phyloP scores from a whole-genome alignment of 2,797 vertebrate species.

The Amazona ochrocephala region DNA sequence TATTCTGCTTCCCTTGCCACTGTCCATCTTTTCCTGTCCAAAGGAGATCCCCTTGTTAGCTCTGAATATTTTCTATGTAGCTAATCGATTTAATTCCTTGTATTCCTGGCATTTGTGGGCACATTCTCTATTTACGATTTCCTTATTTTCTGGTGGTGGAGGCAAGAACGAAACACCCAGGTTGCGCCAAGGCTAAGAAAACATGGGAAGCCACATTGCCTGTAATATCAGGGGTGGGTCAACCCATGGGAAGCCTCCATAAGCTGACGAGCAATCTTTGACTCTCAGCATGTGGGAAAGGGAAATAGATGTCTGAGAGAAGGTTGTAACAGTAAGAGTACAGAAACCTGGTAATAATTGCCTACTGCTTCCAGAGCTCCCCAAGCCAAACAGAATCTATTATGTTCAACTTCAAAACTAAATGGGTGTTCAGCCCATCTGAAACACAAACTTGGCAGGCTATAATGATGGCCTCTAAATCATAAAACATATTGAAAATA shows the following conservation, averaged over 20 bases:
- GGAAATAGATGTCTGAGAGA: neutral
- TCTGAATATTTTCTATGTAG: neutral
- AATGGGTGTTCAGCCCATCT: neutral
- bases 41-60: neutral
- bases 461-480: neutral
- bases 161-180: neutral
- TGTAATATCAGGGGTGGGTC: rapidly evolving
- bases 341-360: neutral
- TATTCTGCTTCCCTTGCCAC: neutral
- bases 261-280: neutral
- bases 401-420: neutral
- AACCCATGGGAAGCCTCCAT: neutral
- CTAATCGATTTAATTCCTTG: neutral
- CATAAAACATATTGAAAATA: neutral
- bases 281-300: neutral
- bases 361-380: neutral
- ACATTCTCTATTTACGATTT: neutral
- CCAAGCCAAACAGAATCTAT: neutral
- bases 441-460: neutral
- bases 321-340: neutral
- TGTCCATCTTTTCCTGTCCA: neutral
- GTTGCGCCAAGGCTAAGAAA: neutral
- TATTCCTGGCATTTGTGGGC: neutral
- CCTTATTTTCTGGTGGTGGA: neutral
- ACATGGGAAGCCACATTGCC: neutral